Evolutionary conservation across 2,888 invertebrate species (phyloP), one percentile per base, ranked within the genome.

Genomic region (Pristionchus maxplancki): DNA sequence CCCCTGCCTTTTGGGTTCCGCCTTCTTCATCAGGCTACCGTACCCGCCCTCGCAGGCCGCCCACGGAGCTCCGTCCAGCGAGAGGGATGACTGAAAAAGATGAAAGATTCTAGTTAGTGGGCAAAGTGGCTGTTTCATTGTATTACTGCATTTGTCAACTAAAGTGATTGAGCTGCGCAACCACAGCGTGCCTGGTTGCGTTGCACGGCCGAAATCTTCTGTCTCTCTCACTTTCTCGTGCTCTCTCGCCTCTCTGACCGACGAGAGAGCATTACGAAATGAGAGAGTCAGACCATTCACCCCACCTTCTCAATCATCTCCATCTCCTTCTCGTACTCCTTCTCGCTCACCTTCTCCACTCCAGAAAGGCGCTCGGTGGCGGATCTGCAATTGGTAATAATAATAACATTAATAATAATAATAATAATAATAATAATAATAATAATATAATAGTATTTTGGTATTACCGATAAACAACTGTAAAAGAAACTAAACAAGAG

Each of bases 21-120:
- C 82, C 82, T 82, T 82, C 82, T 53, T 53, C 50, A 53, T 31
- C n/a, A 78, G 40, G n/a, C 74, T 44, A 78, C 74, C 82, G 53
- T 82, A 82, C 31, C 82, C 82, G 13, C 53, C 82, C 4, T 82
- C 34, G 50, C 82, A 78, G 44, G 74, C 44, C 3, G 74, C 74
- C 74, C 74, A 82, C 34, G 50, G 44, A 13, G n/a, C 74, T 1
- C 74, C 74, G 24, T 44, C 74, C n/a, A 78, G 20, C 8, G 74
- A 44, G 44, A 44, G 74, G n/a, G 74, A 78, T 6, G 44, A 20
- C 74, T 78, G 44, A n/a, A 78, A 9, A 44, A 44, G 44, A 17
- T 58, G 58, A 4, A 58, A 24, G 6, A 11, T 58, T 58, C 20
- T 58, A 17, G n/a, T n/a, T n/a, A 58, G 58, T 24, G 58, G 24